A percentile compares a stretch with the other conserved stretches of the same genome.
phyloP scores from a whole-genome alignment of 2,113 vertebrate species.

The Catagonus wagneri region DNA sequence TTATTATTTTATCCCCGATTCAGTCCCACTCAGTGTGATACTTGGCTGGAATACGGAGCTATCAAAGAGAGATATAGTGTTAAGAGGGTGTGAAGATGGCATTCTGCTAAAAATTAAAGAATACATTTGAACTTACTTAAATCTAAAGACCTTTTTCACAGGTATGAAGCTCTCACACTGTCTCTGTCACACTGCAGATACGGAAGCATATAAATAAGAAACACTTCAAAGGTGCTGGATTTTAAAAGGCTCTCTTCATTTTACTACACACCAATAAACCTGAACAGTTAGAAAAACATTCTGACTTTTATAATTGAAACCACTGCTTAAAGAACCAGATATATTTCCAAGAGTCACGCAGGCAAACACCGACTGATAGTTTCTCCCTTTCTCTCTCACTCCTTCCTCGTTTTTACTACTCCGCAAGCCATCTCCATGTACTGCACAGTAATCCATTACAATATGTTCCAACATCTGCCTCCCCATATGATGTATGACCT shows the following conservation, averaged over 20 bases:
- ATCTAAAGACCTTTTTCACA: conserved; percentile 64
- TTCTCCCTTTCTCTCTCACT: conserved; percentile 69
- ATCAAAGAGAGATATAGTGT: conserved; percentile 58
- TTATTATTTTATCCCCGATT: conserved; percentile 73
- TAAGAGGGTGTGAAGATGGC: conserved; percentile 77
- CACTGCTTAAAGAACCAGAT: conserved; percentile 70
- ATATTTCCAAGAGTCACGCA: conserved; percentile 4
- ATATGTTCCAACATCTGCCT: conserved; percentile 98
- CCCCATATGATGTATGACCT: conserved; percentile 93
- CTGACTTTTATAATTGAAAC: conserved; percentile 62
- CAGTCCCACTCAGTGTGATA: conserved; percentile 74
- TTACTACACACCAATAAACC: conserved; percentile 39
- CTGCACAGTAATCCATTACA: conserved; percentile 90
- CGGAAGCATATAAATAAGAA: background rate
- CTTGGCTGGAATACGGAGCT: conserved; percentile 68
- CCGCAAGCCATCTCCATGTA: conserved; percentile 86
- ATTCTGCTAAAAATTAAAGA: conserved; percentile 70
- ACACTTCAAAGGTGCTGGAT: background rate
- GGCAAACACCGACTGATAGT: conserved; percentile 67
- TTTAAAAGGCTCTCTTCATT: conserved; percentile 15
- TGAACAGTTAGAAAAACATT: conserved; percentile 43
- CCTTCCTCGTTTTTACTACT: conserved; percentile 71
- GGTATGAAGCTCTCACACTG: conserved; percentile 39
- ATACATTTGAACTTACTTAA: conserved; percentile 74
- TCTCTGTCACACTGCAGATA: conserved; percentile 52